Evolutionary conservation across 2,113 vertebrate species (phyloP).

Genomic region (Canis aureus): DNA sequence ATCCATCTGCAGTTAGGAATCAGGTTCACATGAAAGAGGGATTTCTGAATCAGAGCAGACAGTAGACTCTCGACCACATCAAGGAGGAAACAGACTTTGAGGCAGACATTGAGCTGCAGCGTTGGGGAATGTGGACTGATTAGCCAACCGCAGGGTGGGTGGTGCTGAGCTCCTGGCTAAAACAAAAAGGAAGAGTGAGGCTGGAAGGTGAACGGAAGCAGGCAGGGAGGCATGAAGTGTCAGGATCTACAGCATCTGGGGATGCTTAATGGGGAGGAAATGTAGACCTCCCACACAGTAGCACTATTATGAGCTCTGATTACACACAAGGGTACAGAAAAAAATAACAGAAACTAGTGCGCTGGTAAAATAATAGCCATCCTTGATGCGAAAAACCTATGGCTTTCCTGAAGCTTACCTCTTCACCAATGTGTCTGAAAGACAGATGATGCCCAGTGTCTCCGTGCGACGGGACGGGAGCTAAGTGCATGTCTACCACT

Average conservation of each 20-base stretch:
- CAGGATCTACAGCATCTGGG: constrained; percentile 74
- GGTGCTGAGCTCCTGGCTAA: background rate
- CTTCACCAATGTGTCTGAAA: background rate
- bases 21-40: constrained; percentile 45
- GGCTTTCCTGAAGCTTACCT: background rate
- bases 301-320: constrained; percentile 80
- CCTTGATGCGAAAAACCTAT: constrained; percentile 36
- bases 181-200: background rate
- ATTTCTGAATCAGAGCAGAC: constrained; percentile 62
- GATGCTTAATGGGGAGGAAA: constrained; percentile 75
- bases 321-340: constrained; percentile 64
- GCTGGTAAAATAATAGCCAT: constrained; percentile 53
- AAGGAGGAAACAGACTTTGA: constrained; percentile 28
- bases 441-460: background rate
- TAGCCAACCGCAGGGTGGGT: background rate
- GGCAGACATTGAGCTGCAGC: background rate
- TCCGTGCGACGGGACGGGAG: background rate
- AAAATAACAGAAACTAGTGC: constrained; percentile 65
- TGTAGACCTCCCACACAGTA: constrained; percentile 80
- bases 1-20: background rate
- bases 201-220: background rate
- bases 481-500: background rate
- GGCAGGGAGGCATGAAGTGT: constrained; percentile 18
- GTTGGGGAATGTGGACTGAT: background rate
- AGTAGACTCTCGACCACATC: constrained; percentile 42